Base-by-base conservation (phyloP, 2,888 invertebrate genomes). In the Mimas tiliae region DNA sequence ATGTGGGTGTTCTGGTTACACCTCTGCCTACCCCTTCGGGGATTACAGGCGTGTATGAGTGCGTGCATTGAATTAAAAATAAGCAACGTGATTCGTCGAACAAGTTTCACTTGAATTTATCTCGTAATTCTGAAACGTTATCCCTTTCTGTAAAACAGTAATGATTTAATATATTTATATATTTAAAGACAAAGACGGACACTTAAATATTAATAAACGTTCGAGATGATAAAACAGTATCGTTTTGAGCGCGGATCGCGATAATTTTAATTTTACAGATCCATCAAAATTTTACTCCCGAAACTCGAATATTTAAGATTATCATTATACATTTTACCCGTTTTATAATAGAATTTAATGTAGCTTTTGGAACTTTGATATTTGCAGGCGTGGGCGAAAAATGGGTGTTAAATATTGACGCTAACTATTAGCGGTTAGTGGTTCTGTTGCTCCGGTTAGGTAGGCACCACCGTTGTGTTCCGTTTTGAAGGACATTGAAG, bases 211-310 rank as follows among this genome's bases (percentile, higher is more conserved):
- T 58, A 38, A 58, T 58, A 42, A 58, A 19, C 38, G 38, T 55
- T 55, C 33, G 14, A 11, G 27, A 52, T 27, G 34, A 52, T 52
- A 52, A 52, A 58, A 19, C 42, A 42, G 58, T 58, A 58, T 58
- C 58, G 58, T 58, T 58, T 58, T 42, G 1, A 42, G 42, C 58
- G 19, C 16, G 42, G 58, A 58, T 58, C 58, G 11, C 11, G 42
- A 38, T 19, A 58, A 58, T 58, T 58, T 63, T 48, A 63, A 47
- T 63, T 64, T 64, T 64, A 64, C 19, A 38, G 38, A n/a, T 51
- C 51, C 51, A 64, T 64, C 63, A 64, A 64, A 64, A 50, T 64
- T 63, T 64, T 51, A 50, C 38, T 51, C 19, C 11, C 38, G 19
- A 19, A 50, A 38, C 42, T 38, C 7, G 19, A 58, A 19, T 42